phyloP scores from a whole-genome alignment of 92 coral and sea anemone species.

The Montipora capitata region DNA sequence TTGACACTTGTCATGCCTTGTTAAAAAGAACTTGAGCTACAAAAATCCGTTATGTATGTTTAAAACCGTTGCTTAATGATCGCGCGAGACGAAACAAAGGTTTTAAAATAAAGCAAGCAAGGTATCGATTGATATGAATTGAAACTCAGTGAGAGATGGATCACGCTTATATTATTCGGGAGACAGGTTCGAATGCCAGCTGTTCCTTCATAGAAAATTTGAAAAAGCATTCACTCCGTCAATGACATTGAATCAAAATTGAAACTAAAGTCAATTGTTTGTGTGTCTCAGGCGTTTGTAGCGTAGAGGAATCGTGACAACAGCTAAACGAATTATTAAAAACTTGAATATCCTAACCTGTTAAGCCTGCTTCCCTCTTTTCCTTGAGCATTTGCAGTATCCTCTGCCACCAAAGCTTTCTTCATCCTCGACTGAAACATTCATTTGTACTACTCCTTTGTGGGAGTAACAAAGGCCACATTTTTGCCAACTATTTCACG shows the following conservation, averaged over 20 bases:
- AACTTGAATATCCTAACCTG: slow-evolving; percentile 75
- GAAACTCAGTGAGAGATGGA: neutral
- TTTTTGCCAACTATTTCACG: neutral
- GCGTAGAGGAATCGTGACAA: slow-evolving; percentile 22
- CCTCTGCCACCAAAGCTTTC: slow-evolving; percentile 91
- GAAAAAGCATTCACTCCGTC: neutral
- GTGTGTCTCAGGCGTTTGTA: slow-evolving; percentile 1
- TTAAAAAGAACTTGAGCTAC: neutral
- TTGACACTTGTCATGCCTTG: neutral
- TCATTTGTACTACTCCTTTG: slow-evolving; percentile 55
- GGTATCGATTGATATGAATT: too few species aligned
- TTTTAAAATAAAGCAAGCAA: neutral
- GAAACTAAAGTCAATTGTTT: neutral
- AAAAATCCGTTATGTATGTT: slow-evolving; percentile 11
- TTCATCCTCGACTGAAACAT: slow-evolving; percentile 80
- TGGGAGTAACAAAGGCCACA: slow-evolving; percentile 28
- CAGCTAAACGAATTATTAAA: slow-evolving; percentile 26
- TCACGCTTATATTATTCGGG: slow-evolving; percentile 2
- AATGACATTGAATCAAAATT: too few species aligned
- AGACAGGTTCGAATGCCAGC: neutral
- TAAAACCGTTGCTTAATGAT: slow-evolving; percentile 15
- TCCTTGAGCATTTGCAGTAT: slow-evolving; percentile 83
- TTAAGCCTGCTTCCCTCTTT: slow-evolving; percentile 87
- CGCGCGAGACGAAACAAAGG: neutral
- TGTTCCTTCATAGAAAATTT: neutral